Base-by-base conservation (phyloP, 2,113 vertebrate genomes). In the Stercorarius parasiticus region DNA sequence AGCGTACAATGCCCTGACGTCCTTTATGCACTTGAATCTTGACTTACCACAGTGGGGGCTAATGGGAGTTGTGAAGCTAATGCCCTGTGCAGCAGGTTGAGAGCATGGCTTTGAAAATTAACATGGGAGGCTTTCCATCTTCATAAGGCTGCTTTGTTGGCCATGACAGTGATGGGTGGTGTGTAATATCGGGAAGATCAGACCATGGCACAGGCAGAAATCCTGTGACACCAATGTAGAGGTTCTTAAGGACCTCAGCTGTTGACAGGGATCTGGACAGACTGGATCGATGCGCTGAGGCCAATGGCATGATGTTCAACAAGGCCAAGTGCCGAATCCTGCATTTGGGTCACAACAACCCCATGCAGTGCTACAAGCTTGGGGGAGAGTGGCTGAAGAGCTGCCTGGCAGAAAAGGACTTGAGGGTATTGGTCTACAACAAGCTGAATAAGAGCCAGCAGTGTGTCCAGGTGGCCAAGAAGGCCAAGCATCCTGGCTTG, bases 51-150 rank as follows among this genome's bases (percentile, higher is more conserved):
- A 29, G 84, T 47, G 71, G 95, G 85, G 67, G 85, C 84, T 96
- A 96, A 93, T 77, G 72, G 95, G 88, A 94, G 79, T 77, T 59
- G 56, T 42, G 90, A 94, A 45, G 78, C 67, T 95, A 81, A 93
- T 86, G 87, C 89, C 72, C 82, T 45, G 11, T 76, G 78, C 30
- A 62, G 79, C 74, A 78, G 64, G 58, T 64, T 88, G 82, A 88
- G 50, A 94, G 36, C 36, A 87, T 0, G 0, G 29, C 67, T 85
- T 67, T 74, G 71, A 86, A 91, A 91, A 96, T 94, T 87, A 91
- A 77, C 64, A 42, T 47, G n/a, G 66, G 56, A 94, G n/a, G 34
- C 77, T 93, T 86, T 94, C 74, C 79, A 55, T 95, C 93, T 94
- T 93, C 89, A 78, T 83, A 83, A 64, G 38, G 45, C 38, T 90